Conservation (phyloP, 2,113 vertebrate species). For the Fregata magnificens region DNA sequence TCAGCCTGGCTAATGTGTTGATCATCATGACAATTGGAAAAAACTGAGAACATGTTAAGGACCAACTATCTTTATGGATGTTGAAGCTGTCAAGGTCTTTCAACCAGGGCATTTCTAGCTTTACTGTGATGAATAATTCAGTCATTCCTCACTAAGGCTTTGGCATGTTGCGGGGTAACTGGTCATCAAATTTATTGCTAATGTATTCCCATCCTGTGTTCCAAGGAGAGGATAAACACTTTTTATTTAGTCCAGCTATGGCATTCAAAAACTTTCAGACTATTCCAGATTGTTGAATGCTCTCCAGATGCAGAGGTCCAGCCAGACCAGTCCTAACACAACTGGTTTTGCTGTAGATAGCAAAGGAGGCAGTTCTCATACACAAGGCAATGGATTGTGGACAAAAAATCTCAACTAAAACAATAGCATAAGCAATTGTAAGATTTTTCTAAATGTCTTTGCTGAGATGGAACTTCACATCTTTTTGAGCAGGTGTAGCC, state of each 20-base stretch:
- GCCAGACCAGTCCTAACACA: not conserved
- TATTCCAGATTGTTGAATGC: not conserved
- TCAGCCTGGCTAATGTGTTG: not conserved
- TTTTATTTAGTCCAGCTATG: not conserved
- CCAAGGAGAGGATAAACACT: not conserved
- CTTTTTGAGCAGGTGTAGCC: not conserved
- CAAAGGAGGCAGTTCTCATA: not conserved
- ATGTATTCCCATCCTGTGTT: not conserved
- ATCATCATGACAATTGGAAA: not conserved
- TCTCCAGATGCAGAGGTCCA: not conserved
- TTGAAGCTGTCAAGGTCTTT: not conserved
- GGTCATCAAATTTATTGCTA: not conserved
- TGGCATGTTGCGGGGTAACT: not conserved
- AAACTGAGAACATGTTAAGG: not conserved
- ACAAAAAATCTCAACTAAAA: not conserved
- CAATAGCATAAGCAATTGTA: not conserved
- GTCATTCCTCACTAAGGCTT: not conserved
- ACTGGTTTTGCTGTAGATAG: not conserved
- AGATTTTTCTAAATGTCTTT: not conserved
- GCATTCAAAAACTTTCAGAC: not conserved
- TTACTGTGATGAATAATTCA: not conserved
- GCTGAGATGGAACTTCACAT: not conserved
- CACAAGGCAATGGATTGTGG: not conserved
- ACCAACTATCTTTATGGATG: not conserved
- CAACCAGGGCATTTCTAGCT: not conserved